phyloP scores from a whole-genome alignment of 2,888 invertebrate genomes.

The Hypomecis punctinalis region DNA sequence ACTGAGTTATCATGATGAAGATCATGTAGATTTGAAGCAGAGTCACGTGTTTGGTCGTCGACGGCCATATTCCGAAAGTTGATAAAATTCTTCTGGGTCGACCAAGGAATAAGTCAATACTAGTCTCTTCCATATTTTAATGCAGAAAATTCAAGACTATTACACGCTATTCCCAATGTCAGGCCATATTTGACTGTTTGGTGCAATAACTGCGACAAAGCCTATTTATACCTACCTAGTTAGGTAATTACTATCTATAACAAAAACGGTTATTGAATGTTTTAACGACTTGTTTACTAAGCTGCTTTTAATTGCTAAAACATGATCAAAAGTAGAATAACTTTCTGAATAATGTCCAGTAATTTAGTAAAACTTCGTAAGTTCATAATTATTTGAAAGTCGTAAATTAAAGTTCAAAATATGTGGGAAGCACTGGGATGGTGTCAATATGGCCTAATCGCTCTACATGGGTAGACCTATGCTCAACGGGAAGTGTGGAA shows the following conservation, averaged over 20 bases:
- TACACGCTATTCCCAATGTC: no score
- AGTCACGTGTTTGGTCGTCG: constrained; percentile 47
- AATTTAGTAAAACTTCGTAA: background rate
- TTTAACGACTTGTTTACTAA: constrained; percentile 9
- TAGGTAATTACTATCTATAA: background rate
- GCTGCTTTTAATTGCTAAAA: constrained; percentile 3
- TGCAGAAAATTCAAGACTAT: no score
- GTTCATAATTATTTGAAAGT: background rate
- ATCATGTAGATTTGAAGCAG: constrained; percentile 56
- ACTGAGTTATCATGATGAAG: constrained; percentile 63
- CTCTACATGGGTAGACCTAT: no score
- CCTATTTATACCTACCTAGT: no score
- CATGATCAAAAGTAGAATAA: background rate
- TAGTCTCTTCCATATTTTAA: constrained; percentile 50
- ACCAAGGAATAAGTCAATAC: constrained; percentile 57
- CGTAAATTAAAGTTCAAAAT: background rate
- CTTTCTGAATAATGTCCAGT: background rate
- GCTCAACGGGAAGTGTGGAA: no score
- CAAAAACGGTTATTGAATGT: background rate
- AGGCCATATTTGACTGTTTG: no score
- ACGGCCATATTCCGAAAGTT: constrained; percentile 66
- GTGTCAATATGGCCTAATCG: no score
- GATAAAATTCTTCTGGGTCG: constrained; percentile 60
- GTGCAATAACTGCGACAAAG: background rate
- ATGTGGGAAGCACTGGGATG: no score